Percentiles rank a stretch among this genome's conserved stretches.
These are phyloP conservation scores for Lagopus leucura DNA, from an alignment of 2,113 vertebrate genomes.

Conservation along the genomic window DNA sequence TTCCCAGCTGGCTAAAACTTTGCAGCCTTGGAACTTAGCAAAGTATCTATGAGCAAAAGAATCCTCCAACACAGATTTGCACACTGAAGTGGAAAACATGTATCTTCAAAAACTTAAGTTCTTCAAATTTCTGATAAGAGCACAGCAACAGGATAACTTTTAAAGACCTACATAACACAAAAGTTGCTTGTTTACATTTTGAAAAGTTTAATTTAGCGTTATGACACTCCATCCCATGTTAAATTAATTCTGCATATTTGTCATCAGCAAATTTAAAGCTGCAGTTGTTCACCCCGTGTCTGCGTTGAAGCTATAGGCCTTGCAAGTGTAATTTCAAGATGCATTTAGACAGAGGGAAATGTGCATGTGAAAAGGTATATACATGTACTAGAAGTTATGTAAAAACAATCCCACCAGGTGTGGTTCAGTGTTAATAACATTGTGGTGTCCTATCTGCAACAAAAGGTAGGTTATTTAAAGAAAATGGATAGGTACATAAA, in stretches of 20 bases:
- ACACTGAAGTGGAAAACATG: neutral
- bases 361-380: neutral
- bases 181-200: neutral
- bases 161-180: neutral
- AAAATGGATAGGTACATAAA: neutral
- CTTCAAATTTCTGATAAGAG: neutral
- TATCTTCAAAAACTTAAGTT: neutral
- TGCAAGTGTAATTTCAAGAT: neutral
- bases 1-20: conserved; percentile 43
- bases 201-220: neutral
- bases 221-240: neutral
- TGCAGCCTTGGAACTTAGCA: conserved; percentile 43
- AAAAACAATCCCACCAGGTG: conserved; percentile 5
- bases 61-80: neutral
- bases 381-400: neutral
- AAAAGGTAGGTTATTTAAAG: conserved; percentile 2
- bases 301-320: neutral
- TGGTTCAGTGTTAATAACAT: neutral
- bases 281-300: neutral
- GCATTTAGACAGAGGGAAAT: neutral
- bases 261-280: neutral
- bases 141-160: neutral
- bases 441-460: neutral
- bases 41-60: neutral
- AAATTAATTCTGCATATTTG: neutral